phyloP scores from a whole-genome alignment of 1,140 invertebrate genomes.

The Pollicipes pollicipes region DNA sequence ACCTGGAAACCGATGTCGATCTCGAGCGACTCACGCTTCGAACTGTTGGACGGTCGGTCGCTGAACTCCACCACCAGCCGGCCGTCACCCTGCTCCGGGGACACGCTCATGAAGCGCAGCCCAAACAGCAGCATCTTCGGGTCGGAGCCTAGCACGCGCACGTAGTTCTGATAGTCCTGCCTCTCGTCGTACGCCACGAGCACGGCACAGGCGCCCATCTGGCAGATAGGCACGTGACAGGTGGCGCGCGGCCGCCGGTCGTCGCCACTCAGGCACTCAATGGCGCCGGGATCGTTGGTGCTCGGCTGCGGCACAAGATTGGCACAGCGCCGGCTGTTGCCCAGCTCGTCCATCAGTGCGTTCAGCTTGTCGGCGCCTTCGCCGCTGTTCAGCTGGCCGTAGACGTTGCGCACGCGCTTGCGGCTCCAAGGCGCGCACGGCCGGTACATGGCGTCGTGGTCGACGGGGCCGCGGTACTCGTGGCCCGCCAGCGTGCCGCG shows the following conservation, averaged over 20 bases:
- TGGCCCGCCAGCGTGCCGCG: background rate
- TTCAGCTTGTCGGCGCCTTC: background rate
- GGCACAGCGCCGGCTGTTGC: background rate
- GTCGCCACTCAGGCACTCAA: background rate
- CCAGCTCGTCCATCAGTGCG: background rate
- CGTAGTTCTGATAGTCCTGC: background rate
- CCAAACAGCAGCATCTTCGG: background rate
- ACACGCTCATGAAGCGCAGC: background rate
- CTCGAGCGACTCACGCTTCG: background rate
- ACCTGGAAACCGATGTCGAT: background rate
- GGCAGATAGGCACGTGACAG: background rate
- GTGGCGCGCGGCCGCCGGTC: background rate
- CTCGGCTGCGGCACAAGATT: background rate
- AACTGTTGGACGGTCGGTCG: background rate
- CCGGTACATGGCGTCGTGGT: background rate
- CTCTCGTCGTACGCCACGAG: background rate
- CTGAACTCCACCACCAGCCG: background rate
- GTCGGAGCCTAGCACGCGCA: background rate
- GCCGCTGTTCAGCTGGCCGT: background rate
- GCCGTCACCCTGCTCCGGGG: background rate
- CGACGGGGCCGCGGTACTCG: background rate
- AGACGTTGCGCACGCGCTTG: background rate
- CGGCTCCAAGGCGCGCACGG: background rate
- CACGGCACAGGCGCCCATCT: background rate
- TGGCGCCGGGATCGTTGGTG: background rate